These are phyloP conservation scores for Tokudaia tokunoshimensis DNA, from an alignment of 2,797 vertebrate genomes.

Conservation along the genomic window DNA sequence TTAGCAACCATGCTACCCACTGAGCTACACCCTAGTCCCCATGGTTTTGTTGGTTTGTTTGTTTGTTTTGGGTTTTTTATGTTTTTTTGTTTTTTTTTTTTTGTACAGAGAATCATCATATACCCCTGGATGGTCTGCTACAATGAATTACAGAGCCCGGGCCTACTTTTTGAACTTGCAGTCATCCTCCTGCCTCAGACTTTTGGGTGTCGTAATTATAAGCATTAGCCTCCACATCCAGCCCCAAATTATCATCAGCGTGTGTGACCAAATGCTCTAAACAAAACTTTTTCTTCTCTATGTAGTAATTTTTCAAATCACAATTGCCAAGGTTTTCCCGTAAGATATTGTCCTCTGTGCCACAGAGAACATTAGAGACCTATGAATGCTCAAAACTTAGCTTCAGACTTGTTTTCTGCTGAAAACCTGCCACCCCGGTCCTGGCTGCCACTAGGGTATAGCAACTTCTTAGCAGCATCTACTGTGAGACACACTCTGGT, in stretches of 20 bases:
- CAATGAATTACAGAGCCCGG: not conserved
- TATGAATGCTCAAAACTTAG: not conserved
- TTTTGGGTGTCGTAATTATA: not conserved
- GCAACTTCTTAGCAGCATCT: not conserved
- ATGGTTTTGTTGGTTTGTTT: too few relatives aligned
- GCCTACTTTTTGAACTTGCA: not conserved
- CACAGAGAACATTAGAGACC: not conserved
- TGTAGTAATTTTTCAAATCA: not conserved
- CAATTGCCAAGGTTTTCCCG: not conserved
- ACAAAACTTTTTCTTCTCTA: not conserved
- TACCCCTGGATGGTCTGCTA: not conserved
- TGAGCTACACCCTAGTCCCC: not conserved
- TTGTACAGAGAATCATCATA: not conserved
- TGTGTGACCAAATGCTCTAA: not conserved
- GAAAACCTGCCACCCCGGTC: not conserved
- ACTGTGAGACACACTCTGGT: not conserved
- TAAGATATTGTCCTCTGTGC: not conserved
- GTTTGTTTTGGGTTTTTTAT: too few relatives aligned
- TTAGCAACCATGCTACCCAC: not conserved
- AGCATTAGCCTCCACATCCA: not conserved
- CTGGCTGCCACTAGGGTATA: not conserved
- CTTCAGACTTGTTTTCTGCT: not conserved
- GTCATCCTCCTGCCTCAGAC: not conserved
- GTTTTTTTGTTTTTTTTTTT: too few relatives aligned
- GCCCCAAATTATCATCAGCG: not conserved